These are phyloP conservation scores for Rhabdophis nuchalis DNA, from an alignment of 2,797 vertebrate genomes.

Conservation along the genomic window DNA sequence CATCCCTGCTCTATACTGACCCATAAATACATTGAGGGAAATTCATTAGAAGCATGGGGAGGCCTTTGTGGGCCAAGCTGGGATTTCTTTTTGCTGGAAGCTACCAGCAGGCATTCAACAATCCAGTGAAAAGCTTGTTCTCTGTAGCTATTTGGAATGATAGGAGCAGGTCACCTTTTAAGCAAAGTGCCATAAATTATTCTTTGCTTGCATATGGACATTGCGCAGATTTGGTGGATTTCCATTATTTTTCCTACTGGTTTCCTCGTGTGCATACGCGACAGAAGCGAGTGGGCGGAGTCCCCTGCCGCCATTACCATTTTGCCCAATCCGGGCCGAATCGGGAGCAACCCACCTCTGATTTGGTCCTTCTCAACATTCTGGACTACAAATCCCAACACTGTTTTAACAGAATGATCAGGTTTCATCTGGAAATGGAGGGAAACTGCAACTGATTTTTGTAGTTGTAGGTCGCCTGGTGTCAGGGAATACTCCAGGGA, in stretches of 20 bases:
- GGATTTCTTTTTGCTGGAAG: too few relatives aligned
- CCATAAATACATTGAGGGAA: background rate
- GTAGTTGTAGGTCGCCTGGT: background rate
- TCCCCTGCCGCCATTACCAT: too few relatives aligned
- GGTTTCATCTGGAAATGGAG: background rate
- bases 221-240: background rate
- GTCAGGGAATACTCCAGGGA: background rate
- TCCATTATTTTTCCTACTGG: too few relatives aligned
- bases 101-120: background rate
- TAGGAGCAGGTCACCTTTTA: background rate
- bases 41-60: background rate
- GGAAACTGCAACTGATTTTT: background rate
- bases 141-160: background rate
- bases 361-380: background rate
- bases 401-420: background rate
- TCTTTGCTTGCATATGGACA: background rate
- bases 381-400: background rate
- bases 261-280: too few relatives aligned
- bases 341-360: too few relatives aligned
- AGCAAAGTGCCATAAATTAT: background rate
- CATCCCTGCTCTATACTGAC: background rate
- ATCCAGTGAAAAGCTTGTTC: background rate
- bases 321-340: too few relatives aligned
- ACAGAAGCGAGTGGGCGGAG: too few relatives aligned
- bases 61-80: background rate